phyloP scores from a whole-genome alignment of 2,888 invertebrate species.

The Scaptomyza caliginosa region DNA sequence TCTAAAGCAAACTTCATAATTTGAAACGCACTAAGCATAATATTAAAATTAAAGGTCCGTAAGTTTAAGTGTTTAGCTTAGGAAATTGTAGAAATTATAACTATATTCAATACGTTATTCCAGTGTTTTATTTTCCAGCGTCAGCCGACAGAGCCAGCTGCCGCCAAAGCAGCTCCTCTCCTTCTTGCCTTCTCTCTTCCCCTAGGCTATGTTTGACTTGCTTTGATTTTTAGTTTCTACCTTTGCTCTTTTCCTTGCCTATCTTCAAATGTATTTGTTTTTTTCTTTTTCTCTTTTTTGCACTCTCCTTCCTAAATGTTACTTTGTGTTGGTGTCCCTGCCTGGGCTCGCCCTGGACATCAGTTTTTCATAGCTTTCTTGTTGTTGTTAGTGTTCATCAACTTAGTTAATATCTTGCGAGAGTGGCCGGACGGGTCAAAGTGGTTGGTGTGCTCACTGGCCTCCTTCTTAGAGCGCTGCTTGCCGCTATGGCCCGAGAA shows the following conservation, averaged over 20 bases:
- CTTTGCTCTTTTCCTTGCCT: constrained; percentile 17
- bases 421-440: constrained; percentile 95
- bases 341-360: constrained; percentile 28
- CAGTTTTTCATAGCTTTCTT: constrained; percentile 85
- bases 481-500: constrained; percentile 95
- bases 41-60: constrained; percentile 71
- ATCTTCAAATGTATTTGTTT: constrained; percentile 2
- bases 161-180: constrained; percentile 33
- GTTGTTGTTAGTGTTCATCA: constrained; percentile 87
- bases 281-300: constrained; percentile 13
- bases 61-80: constrained; percentile 55
- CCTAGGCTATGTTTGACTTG: constrained; percentile 8
- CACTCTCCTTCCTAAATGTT: constrained; percentile 28
- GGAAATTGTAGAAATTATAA: constrained; percentile 48
- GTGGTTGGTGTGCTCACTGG: constrained; percentile 94
- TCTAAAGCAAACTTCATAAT: constrained; percentile 70
- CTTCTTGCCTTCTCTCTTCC: not conserved
- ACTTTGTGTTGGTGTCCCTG: constrained; percentile 10
- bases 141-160: constrained; percentile 54
- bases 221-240: constrained; percentile 34
- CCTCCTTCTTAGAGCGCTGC: constrained; percentile 95
- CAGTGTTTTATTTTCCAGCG: constrained; percentile 31
- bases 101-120: constrained; percentile 51
- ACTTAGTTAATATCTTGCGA: constrained; percentile 45
- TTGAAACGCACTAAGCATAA: constrained; percentile 64